phyloP scores from a whole-genome alignment of 2,888 invertebrate species.

The Phorcus lineatus region DNA sequence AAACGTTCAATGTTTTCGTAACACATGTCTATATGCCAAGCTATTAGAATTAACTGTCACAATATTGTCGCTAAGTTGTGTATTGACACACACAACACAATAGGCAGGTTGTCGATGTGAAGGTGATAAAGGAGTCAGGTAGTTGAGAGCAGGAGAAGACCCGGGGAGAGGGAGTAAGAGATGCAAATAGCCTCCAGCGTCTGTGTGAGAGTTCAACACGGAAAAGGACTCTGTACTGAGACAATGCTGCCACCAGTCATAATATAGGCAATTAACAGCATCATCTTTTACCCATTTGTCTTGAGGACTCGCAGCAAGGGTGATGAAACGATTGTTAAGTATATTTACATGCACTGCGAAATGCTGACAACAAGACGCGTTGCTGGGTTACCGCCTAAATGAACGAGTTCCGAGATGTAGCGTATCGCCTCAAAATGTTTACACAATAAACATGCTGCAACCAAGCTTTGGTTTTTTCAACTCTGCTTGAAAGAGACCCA shows the following conservation, averaged over 20 bases:
- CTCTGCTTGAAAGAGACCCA: neutral
- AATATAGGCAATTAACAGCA: neutral
- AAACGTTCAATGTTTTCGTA: no score
- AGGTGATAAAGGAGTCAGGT: no score
- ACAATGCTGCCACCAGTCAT: neutral
- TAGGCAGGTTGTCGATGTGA: no score
- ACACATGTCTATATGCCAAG: no score
- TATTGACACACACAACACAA: no score
- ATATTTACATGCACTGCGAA: constrained; percentile 4
- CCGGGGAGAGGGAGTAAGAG: no score
- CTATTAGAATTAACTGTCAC: no score
- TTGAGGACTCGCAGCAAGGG: neutral
- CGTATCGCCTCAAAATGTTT: constrained; percentile 19
- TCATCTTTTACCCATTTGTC: constrained; percentile 10
- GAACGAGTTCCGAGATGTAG: constrained; percentile 15
- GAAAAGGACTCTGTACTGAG: no score
- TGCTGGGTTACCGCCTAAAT: constrained; percentile 17
- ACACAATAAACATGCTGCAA: constrained; percentile 6
- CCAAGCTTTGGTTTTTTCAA: neutral
- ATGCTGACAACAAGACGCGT: neutral
- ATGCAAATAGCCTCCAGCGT: no score
- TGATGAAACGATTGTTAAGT: neutral
- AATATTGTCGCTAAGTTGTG: no score
- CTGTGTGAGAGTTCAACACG: no score
- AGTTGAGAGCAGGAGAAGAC: no score